Base-by-base conservation (phyloP, 2,797 vertebrate genomes). In the Cuculus canorus region DNA sequence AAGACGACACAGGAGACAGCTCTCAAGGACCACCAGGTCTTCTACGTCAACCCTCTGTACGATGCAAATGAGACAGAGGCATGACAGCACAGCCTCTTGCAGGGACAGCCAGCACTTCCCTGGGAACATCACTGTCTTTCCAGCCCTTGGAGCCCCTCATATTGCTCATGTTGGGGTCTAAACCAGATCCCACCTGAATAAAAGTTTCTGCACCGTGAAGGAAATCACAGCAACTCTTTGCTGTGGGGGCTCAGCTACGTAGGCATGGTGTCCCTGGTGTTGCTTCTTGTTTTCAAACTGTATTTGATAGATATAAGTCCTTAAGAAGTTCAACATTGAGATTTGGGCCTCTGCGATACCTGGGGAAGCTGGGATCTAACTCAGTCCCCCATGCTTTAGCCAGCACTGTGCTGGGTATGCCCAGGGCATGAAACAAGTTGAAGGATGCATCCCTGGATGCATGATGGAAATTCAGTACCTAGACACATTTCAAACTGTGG, bases 11-110 rank as follows among this genome's bases (percentile, higher is more conserved):
- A 95, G 56, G 89, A 97, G 27, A 95, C 97, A 60, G 71, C 82
- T 19, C 54, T 97, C 72, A 98, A 93, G 64, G 94, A 91, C 69
- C 97, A 96, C 8, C 98, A 97, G 16, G 93, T 98, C 43, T 97
- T 98, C 94, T 99, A 98, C 96, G 68, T 98, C 52, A 99, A 99
- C 96, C 99, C 98, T 80, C 96, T 94, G 59, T 99, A 98, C 13
- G 97, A 99, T 65, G 98, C 98, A 90, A 98, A 97, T 0, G 96
- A 98, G 77, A 97, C 97, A 5, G 98, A 89, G 64, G 88, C 90
- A 79, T 99, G 96, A 98, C 21, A 4, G 15, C 8, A 1, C 18
- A 48, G 23, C 8, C 57, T 41, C 8, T 1, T 13, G 37, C 32
- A 39, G 14, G 28, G 28, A 4, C 61, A 64, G 39, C 33, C 61